A percentile compares a stretch with the other conserved stretches of the same genome.
phyloP scores from a whole-genome alignment of 1,140 invertebrate genomes.

The Gryon sp. region DNA sequence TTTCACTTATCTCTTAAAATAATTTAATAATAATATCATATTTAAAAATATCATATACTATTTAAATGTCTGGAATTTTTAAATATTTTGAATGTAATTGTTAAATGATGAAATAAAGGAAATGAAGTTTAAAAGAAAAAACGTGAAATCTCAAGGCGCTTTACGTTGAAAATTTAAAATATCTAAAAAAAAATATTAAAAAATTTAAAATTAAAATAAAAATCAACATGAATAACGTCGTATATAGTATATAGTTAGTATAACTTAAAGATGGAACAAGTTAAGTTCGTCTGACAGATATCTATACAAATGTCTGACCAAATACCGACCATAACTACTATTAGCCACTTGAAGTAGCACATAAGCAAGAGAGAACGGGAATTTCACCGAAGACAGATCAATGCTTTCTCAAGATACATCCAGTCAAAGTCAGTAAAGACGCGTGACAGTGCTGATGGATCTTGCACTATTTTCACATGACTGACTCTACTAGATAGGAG shows the following conservation, averaged over 20 bases:
- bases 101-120: no score
- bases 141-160: no score
- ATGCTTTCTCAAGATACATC: constrained; percentile 61
- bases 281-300: constrained; percentile 26
- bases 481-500: constrained; percentile 36
- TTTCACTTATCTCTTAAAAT: no score
- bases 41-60: no score
- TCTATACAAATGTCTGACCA: constrained; percentile 54
- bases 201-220: no score
- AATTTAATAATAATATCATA: no score
- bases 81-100: no score
- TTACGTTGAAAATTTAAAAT: no score
- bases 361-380: constrained; percentile 42
- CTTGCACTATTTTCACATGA: constrained; percentile 62
- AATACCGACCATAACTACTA: constrained; percentile 57
- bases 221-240: no score
- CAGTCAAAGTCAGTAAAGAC: constrained; percentile 41
- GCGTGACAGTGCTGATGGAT: constrained; percentile 52
- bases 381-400: constrained; percentile 50
- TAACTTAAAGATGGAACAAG: constrained; percentile 23
- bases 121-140: no score
- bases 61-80: no score
- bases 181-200: no score
- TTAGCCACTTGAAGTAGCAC: constrained; percentile 28
- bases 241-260: constrained; percentile 29